These are phyloP conservation scores for Agelastica alni DNA, from an alignment of 2,888 invertebrate genomes.

Conservation along the genomic window DNA sequence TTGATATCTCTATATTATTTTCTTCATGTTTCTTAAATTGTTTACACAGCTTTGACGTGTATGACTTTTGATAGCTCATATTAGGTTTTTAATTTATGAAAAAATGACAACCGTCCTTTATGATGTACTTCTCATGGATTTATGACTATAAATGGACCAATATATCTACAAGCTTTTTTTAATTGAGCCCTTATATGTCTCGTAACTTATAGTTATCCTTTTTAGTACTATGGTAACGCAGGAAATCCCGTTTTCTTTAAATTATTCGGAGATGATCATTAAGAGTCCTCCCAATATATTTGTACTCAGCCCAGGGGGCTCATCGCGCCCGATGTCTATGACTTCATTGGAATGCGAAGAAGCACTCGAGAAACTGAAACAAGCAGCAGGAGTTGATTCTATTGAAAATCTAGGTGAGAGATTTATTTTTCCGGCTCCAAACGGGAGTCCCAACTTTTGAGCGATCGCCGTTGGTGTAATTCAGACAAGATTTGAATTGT, in stretches of 20 bases:
- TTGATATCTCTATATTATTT: too few relatives aligned
- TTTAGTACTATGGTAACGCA: constrained; percentile 31
- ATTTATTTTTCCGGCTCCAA: not conserved
- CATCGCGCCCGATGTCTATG: constrained; percentile 28
- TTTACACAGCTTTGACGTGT: too few relatives aligned
- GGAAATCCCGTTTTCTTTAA: constrained; percentile 49
- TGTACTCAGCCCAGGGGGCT: constrained; percentile 1
- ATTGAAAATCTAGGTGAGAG: constrained; percentile 39
- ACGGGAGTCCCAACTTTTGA: too few relatives aligned
- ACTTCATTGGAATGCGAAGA: constrained; percentile 38
- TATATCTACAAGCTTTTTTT: too few relatives aligned
- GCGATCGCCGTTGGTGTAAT: too few relatives aligned
- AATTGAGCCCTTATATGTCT: not conserved
- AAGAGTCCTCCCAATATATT: constrained; percentile 25
- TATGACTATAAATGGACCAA: too few relatives aligned
- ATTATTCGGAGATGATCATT: constrained; percentile 47
- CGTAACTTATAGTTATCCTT: not conserved
- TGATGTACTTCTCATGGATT: too few relatives aligned
- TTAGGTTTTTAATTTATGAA: too few relatives aligned
- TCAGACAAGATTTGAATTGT: too few relatives aligned
- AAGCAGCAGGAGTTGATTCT: constrained; percentile 41
- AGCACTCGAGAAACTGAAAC: constrained; percentile 42
- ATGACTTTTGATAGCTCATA: too few relatives aligned
- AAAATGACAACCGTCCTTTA: too few relatives aligned
- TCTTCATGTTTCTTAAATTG: too few relatives aligned